These are phyloP conservation scores for Gallinago stenura DNA, from an alignment of 2,797 vertebrate species.

Conservation along the genomic window DNA sequence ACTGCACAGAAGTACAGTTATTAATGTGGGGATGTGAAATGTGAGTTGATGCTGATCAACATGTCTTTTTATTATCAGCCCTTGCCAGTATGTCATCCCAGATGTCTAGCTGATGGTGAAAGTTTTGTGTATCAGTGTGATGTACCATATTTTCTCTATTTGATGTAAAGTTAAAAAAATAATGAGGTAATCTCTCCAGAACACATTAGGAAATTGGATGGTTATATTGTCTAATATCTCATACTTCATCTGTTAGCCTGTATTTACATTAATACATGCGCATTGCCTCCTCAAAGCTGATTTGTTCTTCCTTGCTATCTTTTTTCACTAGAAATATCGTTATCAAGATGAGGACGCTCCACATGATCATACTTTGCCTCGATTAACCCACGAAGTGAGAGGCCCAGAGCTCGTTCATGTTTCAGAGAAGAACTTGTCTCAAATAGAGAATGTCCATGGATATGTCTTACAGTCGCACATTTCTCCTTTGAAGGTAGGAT, in stretches of 20 bases:
- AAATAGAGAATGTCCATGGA: constrained; percentile 97
- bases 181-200: neutral
- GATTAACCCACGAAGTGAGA: constrained; percentile 90
- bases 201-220: fast-evolving
- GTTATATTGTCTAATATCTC: neutral
- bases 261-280: neutral
- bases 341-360: constrained; percentile 94
- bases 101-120: neutral
- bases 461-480: constrained; percentile 96
- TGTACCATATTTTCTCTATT: neutral
- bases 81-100: neutral
- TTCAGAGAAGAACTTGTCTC: constrained; percentile 95
- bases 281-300: neutral
- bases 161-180: neutral
- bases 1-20: neutral
- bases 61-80: neutral
- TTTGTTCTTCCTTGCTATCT: neutral
- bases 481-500: constrained; percentile 93
- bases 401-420: constrained; percentile 95
- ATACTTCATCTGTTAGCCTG: neutral
- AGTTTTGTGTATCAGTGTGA: neutral
- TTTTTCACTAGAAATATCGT: constrained; percentile 86
- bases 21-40: neutral
- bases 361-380: constrained; percentile 91
- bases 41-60: neutral